Conservation (phyloP, 2,888 invertebrate genomes). For the Latrodectus elegans region DNA sequence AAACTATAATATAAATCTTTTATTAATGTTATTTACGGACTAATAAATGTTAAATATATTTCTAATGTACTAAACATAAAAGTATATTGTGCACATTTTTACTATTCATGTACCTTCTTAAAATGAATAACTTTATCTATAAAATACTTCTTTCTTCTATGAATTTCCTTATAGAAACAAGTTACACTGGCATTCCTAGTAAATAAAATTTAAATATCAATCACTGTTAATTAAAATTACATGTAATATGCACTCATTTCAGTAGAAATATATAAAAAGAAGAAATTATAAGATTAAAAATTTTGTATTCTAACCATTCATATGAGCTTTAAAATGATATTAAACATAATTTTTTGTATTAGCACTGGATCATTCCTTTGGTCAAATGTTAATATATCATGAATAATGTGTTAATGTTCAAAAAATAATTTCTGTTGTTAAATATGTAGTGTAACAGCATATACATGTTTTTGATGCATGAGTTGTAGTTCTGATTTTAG, state of each 20-base stretch:
- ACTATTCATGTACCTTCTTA: slow-evolving; percentile 44
- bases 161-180: slow-evolving; percentile 43
- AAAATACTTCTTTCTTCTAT: slow-evolving; percentile 33
- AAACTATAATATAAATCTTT: slow-evolving; percentile 42
- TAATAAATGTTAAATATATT: slow-evolving; percentile 55
- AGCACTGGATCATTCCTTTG: slow-evolving; percentile 47
- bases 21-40: slow-evolving; percentile 60
- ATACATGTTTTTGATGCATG: slow-evolving; percentile 30
- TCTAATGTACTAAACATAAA: slow-evolving; percentile 42
- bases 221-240: slow-evolving; percentile 18
- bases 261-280: not conserved
- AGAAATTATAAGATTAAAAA: slow-evolving; percentile 18
- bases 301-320: slow-evolving; percentile 55
- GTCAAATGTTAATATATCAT: slow-evolving; percentile 49
- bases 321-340: slow-evolving; percentile 54
- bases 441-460: slow-evolving; percentile 34
- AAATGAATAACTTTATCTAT: slow-evolving; percentile 40
- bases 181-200: slow-evolving; percentile 12
- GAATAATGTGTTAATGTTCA: slow-evolving; percentile 42
- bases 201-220: not conserved
- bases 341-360: slow-evolving; percentile 42
- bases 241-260: slow-evolving; percentile 26
- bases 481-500: slow-evolving; percentile 40
- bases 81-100: slow-evolving; percentile 57
- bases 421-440: slow-evolving; percentile 28